Evolutionary conservation across 2,797 vertebrate species (phyloP).

Genomic region (Naso thynnoides): DNA sequence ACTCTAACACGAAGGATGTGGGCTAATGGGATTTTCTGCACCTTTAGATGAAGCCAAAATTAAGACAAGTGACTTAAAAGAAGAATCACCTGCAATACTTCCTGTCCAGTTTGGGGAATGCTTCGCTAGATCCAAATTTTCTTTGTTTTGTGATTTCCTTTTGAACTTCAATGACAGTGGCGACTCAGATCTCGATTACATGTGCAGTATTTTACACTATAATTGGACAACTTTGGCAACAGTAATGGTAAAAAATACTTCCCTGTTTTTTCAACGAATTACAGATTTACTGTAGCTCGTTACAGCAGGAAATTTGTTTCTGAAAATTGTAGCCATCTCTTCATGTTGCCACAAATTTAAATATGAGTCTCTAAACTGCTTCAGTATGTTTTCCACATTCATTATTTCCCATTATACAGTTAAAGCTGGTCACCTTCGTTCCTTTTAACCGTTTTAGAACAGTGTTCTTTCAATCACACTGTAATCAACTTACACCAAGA

Average conservation of each 20-base stretch:
- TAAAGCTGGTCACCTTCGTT: not conserved
- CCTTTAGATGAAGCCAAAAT: not conserved
- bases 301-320: not conserved
- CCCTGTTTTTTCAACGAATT: conserved; percentile 14
- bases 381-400: not conserved
- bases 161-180: not conserved
- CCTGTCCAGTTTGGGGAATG: not conserved
- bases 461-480: not conserved
- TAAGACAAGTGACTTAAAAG: not conserved
- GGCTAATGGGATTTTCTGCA: not conserved
- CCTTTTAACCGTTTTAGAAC: not conserved
- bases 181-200: not conserved
- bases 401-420: not conserved
- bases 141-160: conserved; percentile 7
- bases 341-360: conserved; percentile 1
- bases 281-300: conserved; percentile 12
- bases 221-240: conserved; percentile 5
- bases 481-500: conserved; percentile 83
- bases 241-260: not conserved
- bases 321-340: not conserved
- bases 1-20: not conserved
- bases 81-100: too few relatives aligned
- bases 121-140: not conserved
- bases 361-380: not conserved
- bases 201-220: not conserved